These are phyloP conservation scores for Neotoma lepida DNA, from an alignment of 2,113 vertebrate genomes.

Conservation along the genomic window DNA sequence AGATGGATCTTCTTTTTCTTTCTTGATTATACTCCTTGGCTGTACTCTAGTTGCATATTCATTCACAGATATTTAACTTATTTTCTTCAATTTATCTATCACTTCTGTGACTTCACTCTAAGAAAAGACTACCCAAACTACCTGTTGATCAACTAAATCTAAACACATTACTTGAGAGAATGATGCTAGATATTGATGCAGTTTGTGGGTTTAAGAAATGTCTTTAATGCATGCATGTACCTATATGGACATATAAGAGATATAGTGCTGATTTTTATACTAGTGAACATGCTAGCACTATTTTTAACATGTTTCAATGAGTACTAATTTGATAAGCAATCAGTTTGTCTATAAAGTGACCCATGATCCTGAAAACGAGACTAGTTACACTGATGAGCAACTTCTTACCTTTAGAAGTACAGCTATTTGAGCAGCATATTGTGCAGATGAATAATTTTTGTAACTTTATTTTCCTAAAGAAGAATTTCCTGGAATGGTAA, in stretches of 20 bases:
- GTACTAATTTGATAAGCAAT: conserved; percentile 44
- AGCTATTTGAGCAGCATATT: conserved; percentile 4
- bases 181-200: neutral
- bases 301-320: conserved; percentile 5
- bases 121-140: conserved; percentile 3
- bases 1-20: neutral
- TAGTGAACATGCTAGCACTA: neutral
- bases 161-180: neutral
- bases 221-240: neutral
- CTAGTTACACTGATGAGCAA: neutral
- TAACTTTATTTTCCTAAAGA: conserved; percentile 35
- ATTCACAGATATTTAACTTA: neutral
- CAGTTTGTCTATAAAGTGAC: neutral
- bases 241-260: neutral
- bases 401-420: conserved; percentile 2
- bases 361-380: neutral
- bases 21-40: neutral
- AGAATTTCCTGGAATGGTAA: conserved; percentile 13
- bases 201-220: neutral
- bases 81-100: neutral
- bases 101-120: neutral
- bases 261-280: neutral
- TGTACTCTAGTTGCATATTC: neutral
- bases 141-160: neutral
- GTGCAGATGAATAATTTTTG: neutral